These are phyloP conservation scores for Myotis pilosus DNA, from an alignment of 2,797 vertebrate species.

Conservation along the genomic window DNA sequence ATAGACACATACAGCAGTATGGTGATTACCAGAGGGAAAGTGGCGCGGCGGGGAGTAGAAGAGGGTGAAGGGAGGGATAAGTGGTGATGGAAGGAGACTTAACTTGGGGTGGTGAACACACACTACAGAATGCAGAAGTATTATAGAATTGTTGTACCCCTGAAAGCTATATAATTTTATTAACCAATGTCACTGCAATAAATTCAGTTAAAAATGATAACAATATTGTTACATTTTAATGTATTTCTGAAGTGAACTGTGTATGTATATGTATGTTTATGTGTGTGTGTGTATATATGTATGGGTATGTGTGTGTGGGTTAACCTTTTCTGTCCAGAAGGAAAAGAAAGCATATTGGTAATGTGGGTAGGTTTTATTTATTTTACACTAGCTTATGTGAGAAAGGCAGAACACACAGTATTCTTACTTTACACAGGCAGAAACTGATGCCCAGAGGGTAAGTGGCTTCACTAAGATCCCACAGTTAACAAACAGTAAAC, in stretches of 20 bases:
- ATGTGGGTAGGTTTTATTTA: neutral
- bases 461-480: neutral
- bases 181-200: neutral
- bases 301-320: neutral
- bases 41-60: neutral
- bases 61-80: neutral
- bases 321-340: neutral
- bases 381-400: neutral
- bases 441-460: neutral
- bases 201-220: neutral
- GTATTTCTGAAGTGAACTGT: constrained; percentile 14
- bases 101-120: neutral
- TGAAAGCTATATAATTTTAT: neutral
- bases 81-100: neutral
- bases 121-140: neutral
- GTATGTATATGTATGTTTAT: neutral
- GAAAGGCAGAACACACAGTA: neutral
- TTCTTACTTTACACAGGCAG: neutral
- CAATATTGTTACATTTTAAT: neutral
- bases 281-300: neutral
- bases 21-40: neutral
- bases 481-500: neutral
- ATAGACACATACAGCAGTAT: neutral
- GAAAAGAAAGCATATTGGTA: constrained; percentile 6
- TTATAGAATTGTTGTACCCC: neutral